Evolutionary conservation across 92 coral and sea anemone genomes (phyloP).

Genomic region (Epizoanthus fatuus): DNA sequence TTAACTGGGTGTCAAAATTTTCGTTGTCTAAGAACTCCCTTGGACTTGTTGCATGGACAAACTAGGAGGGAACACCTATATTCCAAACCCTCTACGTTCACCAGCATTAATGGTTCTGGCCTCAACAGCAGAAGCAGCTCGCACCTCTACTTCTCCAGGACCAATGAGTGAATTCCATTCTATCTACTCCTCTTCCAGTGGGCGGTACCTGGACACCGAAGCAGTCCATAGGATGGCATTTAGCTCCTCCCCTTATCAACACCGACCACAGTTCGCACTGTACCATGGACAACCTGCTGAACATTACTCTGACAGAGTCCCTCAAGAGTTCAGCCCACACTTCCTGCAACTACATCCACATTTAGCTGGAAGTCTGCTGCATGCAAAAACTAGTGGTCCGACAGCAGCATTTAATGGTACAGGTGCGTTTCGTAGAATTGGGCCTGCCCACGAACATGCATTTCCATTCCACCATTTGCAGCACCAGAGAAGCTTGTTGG

Average conservation of each 20-base stretch:
- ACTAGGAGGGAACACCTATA: conserved; percentile 82
- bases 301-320: conserved; percentile 83
- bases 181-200: conserved; percentile 85
- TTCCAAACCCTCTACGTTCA: conserved; percentile 90
- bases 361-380: conserved; percentile 80
- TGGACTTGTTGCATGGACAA: conserved; percentile 83
- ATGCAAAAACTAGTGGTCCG: conserved; percentile 78
- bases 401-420: conserved; percentile 86
- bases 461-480: conserved; percentile 90
- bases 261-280: conserved; percentile 84
- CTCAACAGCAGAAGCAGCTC: conserved; percentile 94
- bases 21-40: conserved; percentile 39
- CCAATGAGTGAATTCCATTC: conserved; percentile 87
- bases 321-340: conserved; percentile 87
- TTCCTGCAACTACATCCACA: conserved; percentile 86
- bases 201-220: conserved; percentile 84
- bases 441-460: conserved; percentile 81
- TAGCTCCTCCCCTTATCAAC: conserved; percentile 86
- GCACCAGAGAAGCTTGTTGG: conserved; percentile 83
- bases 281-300: conserved; percentile 83
- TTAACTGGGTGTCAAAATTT: conserved; percentile 43
- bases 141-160: conserved; percentile 85
- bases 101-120: conserved; percentile 96
- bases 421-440: conserved; percentile 88
- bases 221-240: conserved; percentile 92